Evolutionary conservation across 2,888 invertebrate genomes (phyloP), one percentile per base, ranked within the genome.

Genomic region (Onthophagus sagittarius): DNA sequence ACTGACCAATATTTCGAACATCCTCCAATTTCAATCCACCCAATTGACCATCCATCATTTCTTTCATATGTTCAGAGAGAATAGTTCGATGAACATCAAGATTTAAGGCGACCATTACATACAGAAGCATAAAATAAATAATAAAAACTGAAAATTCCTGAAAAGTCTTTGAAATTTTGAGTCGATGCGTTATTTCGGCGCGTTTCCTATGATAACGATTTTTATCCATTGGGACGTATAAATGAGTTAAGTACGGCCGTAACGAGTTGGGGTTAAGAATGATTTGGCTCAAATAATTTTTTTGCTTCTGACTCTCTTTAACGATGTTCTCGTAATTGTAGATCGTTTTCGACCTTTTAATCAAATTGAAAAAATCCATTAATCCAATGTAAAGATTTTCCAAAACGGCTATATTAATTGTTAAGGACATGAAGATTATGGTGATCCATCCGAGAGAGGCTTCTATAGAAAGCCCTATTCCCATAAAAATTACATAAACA

Each of bases 61-160:
- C 69, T 13, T 63, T 63, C 53, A 75, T 71, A 39, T 73, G 31
- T 73, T 70, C 13, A 71, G 72, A 63, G 64, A 67, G 23, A 71
- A 67, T 13, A 70, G 32, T 62, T 33, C 33, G 71, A 71, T 73
- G 9, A 9, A 7, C 15, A 63, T 75, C 75, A 15, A 69, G 62
- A 23, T 73, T 69, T n/a, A 75, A 72, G 23, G 76, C 73, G 6
- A 75, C 74, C 13, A 79, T 39, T 53, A 72, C 15, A 63, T 75
- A 79, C 4, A 79, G 53, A 13, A 76, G 63, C 0, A 75, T 9
- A 11, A 78, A 15, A 53, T 78, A 78, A 6, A 78, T 32, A 0
- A 74, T 53, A 62, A 78, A 78, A 62, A 77, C 72, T 1, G 73
- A 15, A 63, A 78, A 71, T 31, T 78, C 76, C 62, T 75, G 74